These are phyloP conservation scores for Hirtodrosophila cameraria DNA, from an alignment of 2,888 invertebrate species.

Conservation along the genomic window DNA sequence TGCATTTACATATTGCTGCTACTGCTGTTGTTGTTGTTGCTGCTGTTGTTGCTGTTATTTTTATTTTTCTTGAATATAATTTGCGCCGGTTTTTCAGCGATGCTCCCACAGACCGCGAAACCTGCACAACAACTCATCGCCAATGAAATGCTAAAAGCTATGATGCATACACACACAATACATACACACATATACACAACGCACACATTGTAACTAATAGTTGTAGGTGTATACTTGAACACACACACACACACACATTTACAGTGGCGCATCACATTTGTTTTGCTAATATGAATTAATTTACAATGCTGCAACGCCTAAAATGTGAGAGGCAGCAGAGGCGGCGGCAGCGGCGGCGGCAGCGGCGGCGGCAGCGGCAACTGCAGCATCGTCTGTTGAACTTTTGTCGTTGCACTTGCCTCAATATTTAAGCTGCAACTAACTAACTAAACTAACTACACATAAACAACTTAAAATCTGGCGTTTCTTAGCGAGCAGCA, in stretches of 20 bases:
- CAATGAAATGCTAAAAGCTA: constrained; percentile 76
- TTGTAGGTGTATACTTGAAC: constrained; percentile 20
- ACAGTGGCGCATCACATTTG: constrained; percentile 56
- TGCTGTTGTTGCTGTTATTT: constrained; percentile 17
- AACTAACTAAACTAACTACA: constrained; percentile 14
- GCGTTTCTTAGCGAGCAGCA: constrained; percentile 58
- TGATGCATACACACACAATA: constrained; percentile 26
- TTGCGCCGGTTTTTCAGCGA: constrained; percentile 71
- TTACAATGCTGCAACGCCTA: constrained; percentile 70
- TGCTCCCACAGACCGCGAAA: constrained; percentile 75
- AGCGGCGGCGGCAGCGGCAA: background rate
- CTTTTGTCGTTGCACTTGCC: constrained; percentile 69
- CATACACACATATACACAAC: constrained; percentile 11
- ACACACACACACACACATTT: background rate
- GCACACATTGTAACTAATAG: constrained; percentile 1
- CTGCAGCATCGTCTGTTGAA: constrained; percentile 68
- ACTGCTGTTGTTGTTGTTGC: constrained; percentile 28
- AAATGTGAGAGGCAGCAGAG: constrained; percentile 17
- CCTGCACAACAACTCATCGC: constrained; percentile 73
- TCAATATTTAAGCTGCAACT: constrained; percentile 34
- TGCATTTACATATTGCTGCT: constrained; percentile 46
- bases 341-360: background rate
- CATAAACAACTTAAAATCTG: constrained; percentile 18
- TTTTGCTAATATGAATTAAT: constrained; percentile 77
- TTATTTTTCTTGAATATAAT: constrained; percentile 63